Base-by-base conservation (phyloP, 2,888 invertebrate genomes). In the Periphyllus acericola region DNA sequence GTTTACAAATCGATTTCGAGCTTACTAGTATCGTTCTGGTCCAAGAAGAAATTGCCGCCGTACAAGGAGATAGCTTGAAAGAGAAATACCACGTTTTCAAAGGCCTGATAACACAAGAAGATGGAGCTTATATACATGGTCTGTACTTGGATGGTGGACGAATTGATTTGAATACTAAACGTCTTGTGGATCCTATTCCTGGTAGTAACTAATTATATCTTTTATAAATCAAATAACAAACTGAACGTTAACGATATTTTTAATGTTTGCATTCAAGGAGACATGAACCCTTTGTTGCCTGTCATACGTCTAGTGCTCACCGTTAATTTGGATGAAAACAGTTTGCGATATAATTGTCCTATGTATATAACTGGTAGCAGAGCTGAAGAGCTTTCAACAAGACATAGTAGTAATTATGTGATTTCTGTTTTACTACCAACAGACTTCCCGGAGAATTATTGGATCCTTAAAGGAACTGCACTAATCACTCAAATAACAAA, bases 381-480 rank as follows among this genome's bases (percentile, higher is more conserved):
- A 89, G 96, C 97, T 36, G 98, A 97, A 75, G 94, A 94, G 0
- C 93, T 98, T 25, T 97, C 97, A 14, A 98, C 97, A 0, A 98
- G 98, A 0, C 97, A 97, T 92, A 97, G 97, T 90, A 98, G 97
- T 1, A 98, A 98, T 93, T 98, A 97, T 91, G 96, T 98, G 55
- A 93, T 97, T 75, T 93, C 96, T 0, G 95, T 97, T 89, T 92
- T 96, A 55, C 91, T 98, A 82, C 95, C 95, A 0, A 93, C 96
- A 0, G 91, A 92, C 32, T 92, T 93, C 89, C 92, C 93, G 0
- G 93, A 95, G 75, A 94, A 95, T 90, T 96, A 95, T 91, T 98
- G 98, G 98, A 96, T 97, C 90, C 93, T 96, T 78, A 95, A 96
- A 90, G 98, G 96, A 89, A 96, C 97, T 1, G 98, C 98, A 0